A percentile compares a stretch with the other conserved stretches of the same genome.
phyloP scores from a whole-genome alignment of 1,140 invertebrate species.

The Lethrus apterus region DNA sequence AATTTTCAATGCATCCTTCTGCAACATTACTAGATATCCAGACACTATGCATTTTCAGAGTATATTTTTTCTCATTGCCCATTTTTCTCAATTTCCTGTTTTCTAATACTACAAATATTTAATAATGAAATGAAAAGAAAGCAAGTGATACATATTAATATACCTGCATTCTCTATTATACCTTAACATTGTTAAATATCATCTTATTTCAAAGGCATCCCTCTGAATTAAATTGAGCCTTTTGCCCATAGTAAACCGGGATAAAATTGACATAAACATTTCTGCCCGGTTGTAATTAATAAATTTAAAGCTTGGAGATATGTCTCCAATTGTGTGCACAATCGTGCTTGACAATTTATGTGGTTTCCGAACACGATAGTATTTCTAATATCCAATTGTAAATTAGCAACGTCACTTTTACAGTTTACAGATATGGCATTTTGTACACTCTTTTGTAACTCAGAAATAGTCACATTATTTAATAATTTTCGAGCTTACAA shows the following conservation, averaged over 20 bases:
- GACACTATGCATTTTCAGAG: too few species aligned
- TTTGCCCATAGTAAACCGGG: slow-evolving; percentile 20
- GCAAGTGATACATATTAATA: too few species aligned
- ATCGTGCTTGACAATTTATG: too few species aligned
- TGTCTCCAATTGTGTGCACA: not conserved
- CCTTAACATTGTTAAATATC: not conserved
- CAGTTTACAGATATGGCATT: slow-evolving; percentile 2
- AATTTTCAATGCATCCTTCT: too few species aligned
- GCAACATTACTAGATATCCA: too few species aligned
- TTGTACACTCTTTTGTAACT: not conserved
- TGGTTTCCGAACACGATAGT: not conserved
- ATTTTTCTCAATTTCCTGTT: too few species aligned
- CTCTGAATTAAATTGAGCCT: slow-evolving; percentile 5
- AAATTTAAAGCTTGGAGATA: not conserved
- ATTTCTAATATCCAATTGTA: not conserved
- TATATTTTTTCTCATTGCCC: too few species aligned
- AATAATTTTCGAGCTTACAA: slow-evolving; percentile 1
- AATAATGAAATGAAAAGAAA: too few species aligned
- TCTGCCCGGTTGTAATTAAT: slow-evolving; percentile 4
- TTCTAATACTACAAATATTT: too few species aligned
- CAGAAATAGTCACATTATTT: not conserved
- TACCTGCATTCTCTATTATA: too few species aligned
- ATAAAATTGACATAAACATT: slow-evolving; percentile 3
- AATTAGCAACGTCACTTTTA: not conserved
- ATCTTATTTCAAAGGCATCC: not conserved